A percentile compares a stretch with the other conserved stretches of the same genome.
Conservation (phyloP, 2,888 invertebrate genomes). For the Coelopa pilipes region DNA sequence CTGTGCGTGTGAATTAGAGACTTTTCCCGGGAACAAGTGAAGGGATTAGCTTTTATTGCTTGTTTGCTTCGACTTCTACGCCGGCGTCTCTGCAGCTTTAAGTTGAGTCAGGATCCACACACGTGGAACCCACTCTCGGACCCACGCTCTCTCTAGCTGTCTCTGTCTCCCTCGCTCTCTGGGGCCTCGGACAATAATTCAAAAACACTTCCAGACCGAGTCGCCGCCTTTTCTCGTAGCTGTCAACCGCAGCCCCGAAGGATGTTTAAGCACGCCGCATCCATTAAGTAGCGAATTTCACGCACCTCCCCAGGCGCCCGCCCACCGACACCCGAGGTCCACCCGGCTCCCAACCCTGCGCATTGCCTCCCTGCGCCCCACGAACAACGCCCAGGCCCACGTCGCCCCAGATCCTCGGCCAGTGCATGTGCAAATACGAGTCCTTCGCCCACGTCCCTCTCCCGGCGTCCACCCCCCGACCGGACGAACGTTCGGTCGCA, state of each 20-base stretch:
- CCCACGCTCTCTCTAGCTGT: too few species aligned
- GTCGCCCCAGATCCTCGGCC: neutral
- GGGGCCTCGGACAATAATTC: constrained; percentile 53
- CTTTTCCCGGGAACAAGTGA: too few species aligned
- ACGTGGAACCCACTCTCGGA: too few species aligned
- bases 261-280: constrained; percentile 36
- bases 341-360: constrained; percentile 33
- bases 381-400: neutral
- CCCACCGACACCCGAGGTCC: neutral
- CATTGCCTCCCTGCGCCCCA: neutral
- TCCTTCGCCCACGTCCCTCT: neutral
- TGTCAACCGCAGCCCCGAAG: constrained; percentile 54
- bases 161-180: too few species aligned
- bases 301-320: constrained; percentile 40
- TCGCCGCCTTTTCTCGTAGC: constrained; percentile 63
- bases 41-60: too few species aligned
- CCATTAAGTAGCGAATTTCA: constrained; percentile 44
- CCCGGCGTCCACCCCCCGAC: constrained; percentile 32
- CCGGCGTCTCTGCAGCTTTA: too few species aligned
- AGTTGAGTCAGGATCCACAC: too few species aligned
- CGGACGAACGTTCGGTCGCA: constrained; percentile 31
- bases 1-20: neutral
- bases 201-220: constrained; percentile 58
- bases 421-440: constrained; percentile 2
- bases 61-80: neutral